Evolutionary conservation across 2,888 invertebrate species (phyloP), one percentile per base, ranked within the genome.

Genomic region (Sinodicranocentrus sp.): DNA sequence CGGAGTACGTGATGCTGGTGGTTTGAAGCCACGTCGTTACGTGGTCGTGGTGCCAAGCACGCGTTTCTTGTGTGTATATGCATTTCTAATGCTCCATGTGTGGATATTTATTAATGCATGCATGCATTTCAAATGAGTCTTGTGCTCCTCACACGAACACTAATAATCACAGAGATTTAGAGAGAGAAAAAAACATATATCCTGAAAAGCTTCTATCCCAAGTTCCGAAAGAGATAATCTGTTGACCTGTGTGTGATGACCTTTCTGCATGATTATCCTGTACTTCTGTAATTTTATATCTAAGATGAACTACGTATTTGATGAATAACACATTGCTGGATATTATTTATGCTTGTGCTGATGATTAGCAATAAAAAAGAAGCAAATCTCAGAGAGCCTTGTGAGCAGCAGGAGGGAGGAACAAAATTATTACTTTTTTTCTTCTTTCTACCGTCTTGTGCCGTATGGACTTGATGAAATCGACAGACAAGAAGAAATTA

Each of bases 21-120:
- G 43, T 59, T 21, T 57, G 23, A 57, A 65, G 23, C 17, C 26
- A 23, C 61, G 73, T 63, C 73, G 63, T 73, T 73, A 73, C 63
- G 78, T 72, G 79, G 79, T 79, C 63, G 79, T 79, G 79, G 79
- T 79, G 79, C 72, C 65, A 79, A 82, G 82, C 82, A 82, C 82
- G 82, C 82, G 82, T 67, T 57, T n/a, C 57, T 21, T 57, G 39
- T 39, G 39, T 39, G 8, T 39, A 19, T 19, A 61, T 61, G 13
- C 61, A 61, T 26, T 61, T 61, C 6, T 39, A 57, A 1, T 19
- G 21, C 23, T 65, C 39, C 52, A n/a, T n/a, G 70, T 17, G 26
- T 43, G 6, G 26, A 19, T 39, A 33, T 48, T 48, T 57, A 57
- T 57, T 48, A 67, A 39, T 33, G 19, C 17, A 57, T 21, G 8